Evolutionary conservation across 1,140 invertebrate species (phyloP), one percentile per base, ranked within the genome.

Genomic region (Drosophila pandora): DNA sequence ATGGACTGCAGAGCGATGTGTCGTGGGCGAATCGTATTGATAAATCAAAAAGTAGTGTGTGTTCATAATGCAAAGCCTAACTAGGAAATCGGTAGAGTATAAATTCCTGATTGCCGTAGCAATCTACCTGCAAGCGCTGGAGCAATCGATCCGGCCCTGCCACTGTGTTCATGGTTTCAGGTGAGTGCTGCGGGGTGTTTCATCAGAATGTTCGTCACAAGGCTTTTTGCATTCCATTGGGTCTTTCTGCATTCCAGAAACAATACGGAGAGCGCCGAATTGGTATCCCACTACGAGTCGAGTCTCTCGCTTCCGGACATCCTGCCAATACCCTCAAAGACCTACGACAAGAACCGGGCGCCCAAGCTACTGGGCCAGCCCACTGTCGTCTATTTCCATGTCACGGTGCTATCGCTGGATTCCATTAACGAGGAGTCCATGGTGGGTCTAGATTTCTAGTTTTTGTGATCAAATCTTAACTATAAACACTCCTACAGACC

Each of bases 391-490:
- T 97, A 97, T 85, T 97, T 97, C 79, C 96, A 97, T 91, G 96
- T 97, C 22, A 97, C 96, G 21, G 96, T 97, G 6, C 93, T 97
- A 62, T 97, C 96, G 39, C 92, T 97, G 45, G 96, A 97, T 92
- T 97, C 96, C 3, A 97, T 97, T 74, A 97, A 97, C 90, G 96
- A 97, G 91, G 96, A 97, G 92, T 97, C 96, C n/a, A 97, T 97
- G 96, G 96, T 96, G 92, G 93, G 92, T 30, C 32, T 17, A 13
- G 0, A 3, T 2, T 41, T 17, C 13, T 10, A 13, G 0, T 10
- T 10, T 32, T 10, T 32, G 2, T 10, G 1, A 10, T 10, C 4
- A 41, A 41, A n/a, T 5, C 1, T 37, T 0, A 2, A 41, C 3
- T 13, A 1, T 0, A 41, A 7, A 7, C 4, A 4, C 9, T 34